Evolutionary conservation across 2,888 invertebrate species (phyloP), one percentile per base, ranked within the genome.

Genomic region (Microctonus hyperodae): DNA sequence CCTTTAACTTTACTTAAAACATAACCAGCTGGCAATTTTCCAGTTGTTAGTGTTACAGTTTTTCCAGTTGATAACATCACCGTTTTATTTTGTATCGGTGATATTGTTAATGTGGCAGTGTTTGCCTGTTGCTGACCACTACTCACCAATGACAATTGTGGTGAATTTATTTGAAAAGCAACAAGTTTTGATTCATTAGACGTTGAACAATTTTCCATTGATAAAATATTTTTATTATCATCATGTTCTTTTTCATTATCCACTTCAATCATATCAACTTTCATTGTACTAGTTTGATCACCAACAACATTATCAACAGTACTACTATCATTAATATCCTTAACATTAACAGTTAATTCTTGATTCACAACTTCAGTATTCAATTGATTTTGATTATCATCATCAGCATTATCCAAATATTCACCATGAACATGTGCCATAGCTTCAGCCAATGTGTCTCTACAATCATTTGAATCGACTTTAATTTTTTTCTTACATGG

Each of bases 371-470:
- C n/a, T n/a, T n/a, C n/a, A n/a, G n/a, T n/a, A n/a, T n/a, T n/a
- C n/a, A n/a, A n/a, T n/a, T 81, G 77, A 6, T 81, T 74, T 48
- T 75, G 65, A 3, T 69, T 76, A 28, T 76, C 73, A 25, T 75
- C 75, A 2, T 74, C 77, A 1, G 69, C 55, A 25, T 77, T 76
- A 16, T 78, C 78, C 3, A 78, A 50, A 65, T 77, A 80, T 62
- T 83, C 83, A 1, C 74, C 76, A 55, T 83, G 77, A 40, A 81
- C 80, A 23, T 83, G 77, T 2, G 79, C 80, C 78, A 83, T 82
- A 3, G 82, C 79, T 60, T 78, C 75, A 1, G 79, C 80, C 10
- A 83, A 72, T 61, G 79, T 72, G 64, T 82, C 83, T 25, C 73
- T 73, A n/a, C 69, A 37, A 22, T 74, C 66, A 1, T 62, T 67